These are phyloP conservation scores for Smutsia gigantea DNA, from an alignment of 2,797 vertebrate genomes.

Conservation along the genomic window DNA sequence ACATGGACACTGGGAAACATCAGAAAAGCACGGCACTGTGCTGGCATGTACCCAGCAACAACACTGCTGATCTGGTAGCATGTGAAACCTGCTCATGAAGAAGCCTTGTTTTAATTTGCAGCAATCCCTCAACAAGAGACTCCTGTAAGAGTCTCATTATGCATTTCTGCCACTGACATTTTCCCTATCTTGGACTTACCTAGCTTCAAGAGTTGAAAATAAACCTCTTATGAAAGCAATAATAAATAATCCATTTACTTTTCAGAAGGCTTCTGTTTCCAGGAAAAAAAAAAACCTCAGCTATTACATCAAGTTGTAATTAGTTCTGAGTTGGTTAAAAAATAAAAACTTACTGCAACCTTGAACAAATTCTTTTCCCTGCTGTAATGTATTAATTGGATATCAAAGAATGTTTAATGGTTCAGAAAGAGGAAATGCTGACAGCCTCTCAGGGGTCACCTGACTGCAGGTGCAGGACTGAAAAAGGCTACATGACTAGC, in stretches of 20 bases:
- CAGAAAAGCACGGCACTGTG: fast-evolving
- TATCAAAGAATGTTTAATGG: conserved; percentile 59
- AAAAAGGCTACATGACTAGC: neutral
- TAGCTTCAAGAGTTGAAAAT: neutral
- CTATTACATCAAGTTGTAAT: neutral
- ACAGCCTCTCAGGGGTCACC: neutral
- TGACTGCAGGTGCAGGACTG: neutral
- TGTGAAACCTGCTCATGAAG: neutral
- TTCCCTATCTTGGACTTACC: neutral
- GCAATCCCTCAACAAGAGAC: neutral
- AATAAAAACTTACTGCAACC: neutral
- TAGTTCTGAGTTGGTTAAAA: conserved; percentile 48
- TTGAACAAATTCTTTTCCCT: conserved; percentile 41
- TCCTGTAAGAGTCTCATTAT: neutral
- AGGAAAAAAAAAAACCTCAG: neutral
- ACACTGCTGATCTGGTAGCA: neutral
- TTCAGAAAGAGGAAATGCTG: conserved; percentile 33
- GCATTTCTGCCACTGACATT: neutral
- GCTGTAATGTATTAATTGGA: neutral
- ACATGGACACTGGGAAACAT: fast-evolving
- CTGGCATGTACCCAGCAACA: fast-evolving
- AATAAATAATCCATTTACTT: neutral
- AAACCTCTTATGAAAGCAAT: neutral
- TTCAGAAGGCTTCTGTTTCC: neutral
- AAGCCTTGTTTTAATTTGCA: neutral